Percentiles rank a stretch among this genome's conserved stretches.
These are phyloP conservation scores for Nesoenas mayeri DNA, from an alignment of 2,113 vertebrate species.

Conservation along the genomic window DNA sequence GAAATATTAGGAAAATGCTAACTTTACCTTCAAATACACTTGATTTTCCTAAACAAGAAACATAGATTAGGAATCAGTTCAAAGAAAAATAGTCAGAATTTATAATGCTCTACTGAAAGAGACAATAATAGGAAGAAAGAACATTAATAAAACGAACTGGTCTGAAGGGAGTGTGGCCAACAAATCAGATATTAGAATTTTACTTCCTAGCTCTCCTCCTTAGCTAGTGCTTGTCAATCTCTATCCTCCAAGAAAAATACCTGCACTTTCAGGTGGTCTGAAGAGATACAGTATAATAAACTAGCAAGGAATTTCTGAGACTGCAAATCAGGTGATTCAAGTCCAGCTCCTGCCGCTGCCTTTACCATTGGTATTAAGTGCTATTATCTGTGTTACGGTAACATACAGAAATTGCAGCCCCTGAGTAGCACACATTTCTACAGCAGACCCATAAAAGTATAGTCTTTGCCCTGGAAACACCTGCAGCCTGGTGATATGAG, in stretches of 20 bases:
- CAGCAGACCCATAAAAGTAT: not conserved
- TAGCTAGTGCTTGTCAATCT: not conserved
- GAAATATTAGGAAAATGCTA: conserved; percentile 46
- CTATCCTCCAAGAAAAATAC: not conserved
- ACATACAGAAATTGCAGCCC: not conserved
- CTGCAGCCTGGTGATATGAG: not conserved
- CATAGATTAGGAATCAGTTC: conserved; percentile 43
- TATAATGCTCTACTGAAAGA: not conserved
- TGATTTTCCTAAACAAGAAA: conserved; percentile 62
- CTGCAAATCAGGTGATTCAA: not conserved
- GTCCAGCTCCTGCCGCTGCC: not conserved
- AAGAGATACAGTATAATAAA: not conserved
- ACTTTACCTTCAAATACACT: conserved; percentile 49
- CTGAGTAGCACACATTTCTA: not conserved
- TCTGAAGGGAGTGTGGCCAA: not conserved
- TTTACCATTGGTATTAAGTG: not conserved
- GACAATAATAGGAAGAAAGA: conserved; percentile 39
- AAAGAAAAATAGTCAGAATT: conserved; percentile 46
- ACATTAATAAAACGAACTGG: not conserved
- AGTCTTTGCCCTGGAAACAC: conserved; percentile 22
- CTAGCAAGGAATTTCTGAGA: not conserved
- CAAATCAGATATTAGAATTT: not conserved
- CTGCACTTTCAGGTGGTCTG: not conserved
- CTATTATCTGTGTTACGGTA: not conserved
- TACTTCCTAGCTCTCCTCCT: conserved; percentile 13